Evolutionary conservation across 2,113 vertebrate genomes (phyloP).

Genomic region (Donacobius atricapilla): DNA sequence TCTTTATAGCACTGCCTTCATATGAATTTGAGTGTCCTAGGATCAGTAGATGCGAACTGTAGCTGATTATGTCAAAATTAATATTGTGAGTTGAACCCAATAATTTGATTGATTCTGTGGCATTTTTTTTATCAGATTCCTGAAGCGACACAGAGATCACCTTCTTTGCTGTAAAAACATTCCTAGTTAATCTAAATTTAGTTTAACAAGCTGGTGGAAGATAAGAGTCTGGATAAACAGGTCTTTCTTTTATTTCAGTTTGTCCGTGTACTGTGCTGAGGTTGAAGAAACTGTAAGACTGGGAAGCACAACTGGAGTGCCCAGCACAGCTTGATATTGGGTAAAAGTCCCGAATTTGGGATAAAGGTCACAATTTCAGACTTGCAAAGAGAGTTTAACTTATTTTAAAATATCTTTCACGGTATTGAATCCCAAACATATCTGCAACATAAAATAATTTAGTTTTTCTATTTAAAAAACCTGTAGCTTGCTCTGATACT

Average conservation of each 20-base stretch:
- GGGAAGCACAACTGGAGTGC: fast-evolving
- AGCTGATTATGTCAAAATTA: neutral
- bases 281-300: neutral
- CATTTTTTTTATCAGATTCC: neutral
- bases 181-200: neutral
- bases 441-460: neutral
- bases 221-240: neutral
- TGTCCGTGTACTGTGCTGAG: neutral
- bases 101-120: neutral
- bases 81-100: neutral
- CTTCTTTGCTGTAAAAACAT: neutral
- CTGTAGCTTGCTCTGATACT: neutral
- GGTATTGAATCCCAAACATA: neutral
- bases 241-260: neutral
- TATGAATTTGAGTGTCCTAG: neutral
- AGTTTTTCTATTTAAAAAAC: neutral
- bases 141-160: neutral
- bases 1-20: neutral
- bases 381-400: neutral
- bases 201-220: neutral
- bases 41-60: neutral
- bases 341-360: neutral
- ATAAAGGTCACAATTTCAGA: neutral
- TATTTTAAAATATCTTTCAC: neutral
- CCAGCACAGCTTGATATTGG: neutral